These are phyloP conservation scores for Sinelater perroti DNA, from an alignment of 2,888 invertebrate species.

Conservation along the genomic window DNA sequence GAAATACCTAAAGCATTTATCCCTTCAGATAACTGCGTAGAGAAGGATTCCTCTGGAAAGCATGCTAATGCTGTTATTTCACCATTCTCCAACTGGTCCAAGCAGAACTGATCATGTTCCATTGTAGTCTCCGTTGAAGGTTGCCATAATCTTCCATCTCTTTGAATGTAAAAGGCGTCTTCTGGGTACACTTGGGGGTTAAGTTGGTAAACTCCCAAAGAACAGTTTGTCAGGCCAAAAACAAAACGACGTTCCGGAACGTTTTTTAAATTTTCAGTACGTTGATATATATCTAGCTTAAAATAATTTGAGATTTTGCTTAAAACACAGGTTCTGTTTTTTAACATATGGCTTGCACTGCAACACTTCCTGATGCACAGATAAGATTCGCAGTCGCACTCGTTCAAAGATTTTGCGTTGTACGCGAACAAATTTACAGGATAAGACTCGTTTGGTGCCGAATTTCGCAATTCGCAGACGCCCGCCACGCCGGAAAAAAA, in stretches of 20 bases:
- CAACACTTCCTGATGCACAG: conserved; percentile 31
- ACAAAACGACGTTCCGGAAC: not conserved
- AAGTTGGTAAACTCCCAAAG: not conserved
- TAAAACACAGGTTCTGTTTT: conserved; percentile 17
- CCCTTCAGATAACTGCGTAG: not conserved
- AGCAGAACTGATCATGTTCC: conserved; percentile 23
- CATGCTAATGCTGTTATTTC: conserved; percentile 14
- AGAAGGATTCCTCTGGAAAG: not conserved
- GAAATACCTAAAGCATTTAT: conserved; percentile 8
- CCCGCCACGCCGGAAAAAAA: too few relatives aligned
- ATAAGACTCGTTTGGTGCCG: too few relatives aligned
- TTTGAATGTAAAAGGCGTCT: conserved; percentile 4
- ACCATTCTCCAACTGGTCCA: conserved; percentile 36
- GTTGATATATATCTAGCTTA: not conserved
- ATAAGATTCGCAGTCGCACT: too few relatives aligned
- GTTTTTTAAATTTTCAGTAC: too few relatives aligned
- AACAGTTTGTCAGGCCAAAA: conserved; percentile 1
- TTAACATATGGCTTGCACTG: not conserved
- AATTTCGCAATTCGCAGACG: too few relatives aligned
- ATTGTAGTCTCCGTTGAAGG: not conserved
- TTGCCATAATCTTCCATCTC: conserved; percentile 9
- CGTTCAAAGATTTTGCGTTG: too few relatives aligned
- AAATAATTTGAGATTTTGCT: not conserved
- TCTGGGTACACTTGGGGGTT: conserved; percentile 1
- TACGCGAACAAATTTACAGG: too few relatives aligned